These are phyloP conservation scores for Panurus biarmicus DNA, from an alignment of 2,113 vertebrate species.

Conservation along the genomic window DNA sequence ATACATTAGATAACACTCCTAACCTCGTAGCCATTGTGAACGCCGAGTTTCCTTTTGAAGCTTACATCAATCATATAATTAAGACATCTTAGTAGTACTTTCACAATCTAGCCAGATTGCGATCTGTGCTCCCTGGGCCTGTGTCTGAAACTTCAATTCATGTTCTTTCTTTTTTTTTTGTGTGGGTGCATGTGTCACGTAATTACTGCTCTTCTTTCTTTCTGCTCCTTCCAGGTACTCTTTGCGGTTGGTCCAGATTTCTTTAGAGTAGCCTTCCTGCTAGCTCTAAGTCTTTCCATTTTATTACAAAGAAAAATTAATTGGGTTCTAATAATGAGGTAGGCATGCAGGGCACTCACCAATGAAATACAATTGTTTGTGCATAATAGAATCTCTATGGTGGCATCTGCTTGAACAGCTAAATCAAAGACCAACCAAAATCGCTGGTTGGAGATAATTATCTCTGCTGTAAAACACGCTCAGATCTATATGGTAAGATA, in stretches of 20 bases:
- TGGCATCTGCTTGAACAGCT: slow-evolving; percentile 61
- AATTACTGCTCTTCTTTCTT: slow-evolving; percentile 43
- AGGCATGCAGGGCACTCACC: slow-evolving; percentile 52
- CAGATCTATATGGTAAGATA: slow-evolving; percentile 32
- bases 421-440: slow-evolving; percentile 61
- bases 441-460: slow-evolving; percentile 52
- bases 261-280: slow-evolving; percentile 44
- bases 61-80: slow-evolving; percentile 71
- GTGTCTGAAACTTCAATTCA: slow-evolving; percentile 48
- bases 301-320: slow-evolving; percentile 63
- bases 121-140: slow-evolving; percentile 41
- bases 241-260: slow-evolving; percentile 57
- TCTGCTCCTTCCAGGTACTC: slow-evolving; percentile 28
- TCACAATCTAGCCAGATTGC: slow-evolving; percentile 29
- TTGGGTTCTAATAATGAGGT: slow-evolving; percentile 56
- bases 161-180: slow-evolving; percentile 45
- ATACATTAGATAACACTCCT: slow-evolving; percentile 51
- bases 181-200: slow-evolving; percentile 39
- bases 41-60: slow-evolving; percentile 62
- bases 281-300: slow-evolving; percentile 40
- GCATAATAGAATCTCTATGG: slow-evolving; percentile 56
- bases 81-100: slow-evolving; percentile 62
- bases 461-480: slow-evolving; percentile 41
- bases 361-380: slow-evolving; percentile 62
- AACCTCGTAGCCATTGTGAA: slow-evolving; percentile 40